phyloP scores from a whole-genome alignment of 2,888 invertebrate species.

The Zelleria hepariella region DNA sequence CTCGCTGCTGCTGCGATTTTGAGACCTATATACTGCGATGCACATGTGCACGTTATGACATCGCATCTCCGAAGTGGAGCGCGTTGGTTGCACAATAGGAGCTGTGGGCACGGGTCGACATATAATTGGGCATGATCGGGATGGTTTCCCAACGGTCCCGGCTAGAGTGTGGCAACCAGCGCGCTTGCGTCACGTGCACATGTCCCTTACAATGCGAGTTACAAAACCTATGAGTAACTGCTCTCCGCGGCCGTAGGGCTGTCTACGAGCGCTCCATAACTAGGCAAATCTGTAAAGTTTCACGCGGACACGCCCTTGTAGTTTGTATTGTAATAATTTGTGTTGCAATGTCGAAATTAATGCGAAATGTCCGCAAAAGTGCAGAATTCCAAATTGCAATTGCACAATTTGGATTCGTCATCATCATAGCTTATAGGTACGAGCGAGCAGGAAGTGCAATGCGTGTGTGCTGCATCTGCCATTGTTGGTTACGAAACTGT shows the following conservation, averaged over 20 bases:
- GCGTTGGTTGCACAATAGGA: constrained; percentile 47
- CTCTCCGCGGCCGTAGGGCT: constrained; percentile 33
- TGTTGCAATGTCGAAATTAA: background rate
- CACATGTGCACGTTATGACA: background rate
- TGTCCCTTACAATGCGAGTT: constrained; percentile 66
- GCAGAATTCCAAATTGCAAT: constrained; percentile 39
- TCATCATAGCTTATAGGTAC: constrained; percentile 36
- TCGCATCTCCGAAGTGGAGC: background rate
- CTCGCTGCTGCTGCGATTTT: constrained; percentile 54
- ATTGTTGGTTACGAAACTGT: constrained; percentile 67
- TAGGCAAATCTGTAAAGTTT: constrained; percentile 17
- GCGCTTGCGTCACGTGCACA: constrained; percentile 52
- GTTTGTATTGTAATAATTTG: background rate
- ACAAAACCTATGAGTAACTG: constrained; percentile 67
- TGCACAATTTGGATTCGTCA: constrained; percentile 53
- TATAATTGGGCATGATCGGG: constrained; percentile 65
- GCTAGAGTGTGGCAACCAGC: constrained; percentile 65
- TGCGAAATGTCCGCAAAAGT: constrained; percentile 1
- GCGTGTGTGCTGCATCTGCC: constrained; percentile 67
- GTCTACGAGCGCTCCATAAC: background rate
- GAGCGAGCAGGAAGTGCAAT: constrained; percentile 67
- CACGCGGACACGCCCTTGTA: background rate
- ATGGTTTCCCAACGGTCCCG: constrained; percentile 64
- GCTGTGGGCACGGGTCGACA: constrained; percentile 28
- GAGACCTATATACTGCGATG: constrained; percentile 54